A percentile compares a stretch with the other conserved stretches of the same genome.
phyloP scores from a whole-genome alignment of 2,888 invertebrate species.

The Standfussiana lucernea region DNA sequence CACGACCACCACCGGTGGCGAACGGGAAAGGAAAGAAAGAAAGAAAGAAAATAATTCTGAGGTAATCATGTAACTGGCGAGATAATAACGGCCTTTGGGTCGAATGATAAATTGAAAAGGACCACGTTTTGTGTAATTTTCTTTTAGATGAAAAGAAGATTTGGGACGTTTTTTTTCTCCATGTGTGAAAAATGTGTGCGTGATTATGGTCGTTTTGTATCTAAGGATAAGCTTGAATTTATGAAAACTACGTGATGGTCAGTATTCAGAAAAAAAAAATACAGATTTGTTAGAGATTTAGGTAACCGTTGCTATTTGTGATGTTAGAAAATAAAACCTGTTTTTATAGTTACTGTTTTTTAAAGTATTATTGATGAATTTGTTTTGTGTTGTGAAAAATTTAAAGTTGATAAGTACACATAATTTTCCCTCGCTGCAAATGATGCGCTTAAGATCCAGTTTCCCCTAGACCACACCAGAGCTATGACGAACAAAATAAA shows the following conservation, averaged over 20 bases:
- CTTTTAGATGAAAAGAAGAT: constrained; percentile 29
- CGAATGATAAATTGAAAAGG: constrained; percentile 67
- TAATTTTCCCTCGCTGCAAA: background rate
- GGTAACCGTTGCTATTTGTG: background rate
- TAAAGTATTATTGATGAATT: background rate
- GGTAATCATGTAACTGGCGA: constrained; percentile 67
- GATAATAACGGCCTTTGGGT: constrained; percentile 62
- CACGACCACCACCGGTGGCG: constrained; percentile 39
- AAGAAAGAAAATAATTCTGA: constrained; percentile 63
- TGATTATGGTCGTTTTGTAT: constrained; percentile 41
- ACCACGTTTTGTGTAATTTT: constrained; percentile 56
- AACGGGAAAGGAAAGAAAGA: constrained; percentile 19
- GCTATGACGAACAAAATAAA: constrained; percentile 3
- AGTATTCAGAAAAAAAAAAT: background rate
- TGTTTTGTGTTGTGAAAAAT: background rate
- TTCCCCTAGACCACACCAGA: background rate
- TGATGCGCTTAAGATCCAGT: no score
- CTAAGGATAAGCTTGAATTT: background rate
- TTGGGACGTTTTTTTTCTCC: constrained; percentile 38
- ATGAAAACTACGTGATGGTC: background rate
- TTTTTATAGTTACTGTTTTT: no score
- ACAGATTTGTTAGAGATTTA: background rate
- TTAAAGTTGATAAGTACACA: background rate
- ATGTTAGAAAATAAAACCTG: background rate
- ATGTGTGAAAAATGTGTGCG: constrained; percentile 30